Conservation (phyloP, 2,113 vertebrate species). For the Rhabdornis inornatus region DNA sequence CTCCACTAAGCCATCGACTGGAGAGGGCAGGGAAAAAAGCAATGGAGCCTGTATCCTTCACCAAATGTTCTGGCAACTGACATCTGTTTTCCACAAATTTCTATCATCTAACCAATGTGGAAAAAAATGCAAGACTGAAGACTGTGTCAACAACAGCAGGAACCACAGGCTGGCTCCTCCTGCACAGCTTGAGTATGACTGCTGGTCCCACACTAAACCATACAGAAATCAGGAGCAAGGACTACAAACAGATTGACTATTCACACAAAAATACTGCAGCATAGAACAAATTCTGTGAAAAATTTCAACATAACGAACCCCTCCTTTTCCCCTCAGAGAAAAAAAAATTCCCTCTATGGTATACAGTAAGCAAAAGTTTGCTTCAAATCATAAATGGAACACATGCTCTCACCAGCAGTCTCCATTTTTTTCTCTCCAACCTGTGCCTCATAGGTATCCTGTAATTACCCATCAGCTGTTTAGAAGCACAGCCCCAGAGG, state of each 20-base stretch:
- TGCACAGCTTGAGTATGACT: not conserved
- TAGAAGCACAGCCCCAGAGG: not conserved
- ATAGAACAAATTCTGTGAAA: not conserved
- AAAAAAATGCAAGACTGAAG: not conserved
- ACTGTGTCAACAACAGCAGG: not conserved
- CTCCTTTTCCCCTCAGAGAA: not conserved
- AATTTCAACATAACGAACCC: not conserved
- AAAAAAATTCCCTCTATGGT: not conserved
- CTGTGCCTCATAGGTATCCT: not conserved
- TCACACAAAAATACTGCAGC: not conserved
- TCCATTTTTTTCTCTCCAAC: not conserved
- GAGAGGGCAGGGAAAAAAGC: not conserved
- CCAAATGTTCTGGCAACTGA: not conserved
- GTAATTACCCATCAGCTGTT: conserved; percentile 52
- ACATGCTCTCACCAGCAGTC: not conserved
- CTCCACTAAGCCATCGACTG: fast-evolving
- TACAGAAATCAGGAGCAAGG: not conserved
- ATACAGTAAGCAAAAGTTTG: not conserved
- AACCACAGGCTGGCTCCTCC: not conserved
- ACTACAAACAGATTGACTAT: not conserved
- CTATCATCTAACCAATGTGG: not conserved
- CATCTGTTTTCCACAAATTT: not conserved
- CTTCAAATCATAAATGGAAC: conserved; percentile 9
- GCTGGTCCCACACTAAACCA: not conserved
- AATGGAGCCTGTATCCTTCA: not conserved